phyloP scores from a whole-genome alignment of 2,888 invertebrate species.

The Sceliomorpha sp. region DNA sequence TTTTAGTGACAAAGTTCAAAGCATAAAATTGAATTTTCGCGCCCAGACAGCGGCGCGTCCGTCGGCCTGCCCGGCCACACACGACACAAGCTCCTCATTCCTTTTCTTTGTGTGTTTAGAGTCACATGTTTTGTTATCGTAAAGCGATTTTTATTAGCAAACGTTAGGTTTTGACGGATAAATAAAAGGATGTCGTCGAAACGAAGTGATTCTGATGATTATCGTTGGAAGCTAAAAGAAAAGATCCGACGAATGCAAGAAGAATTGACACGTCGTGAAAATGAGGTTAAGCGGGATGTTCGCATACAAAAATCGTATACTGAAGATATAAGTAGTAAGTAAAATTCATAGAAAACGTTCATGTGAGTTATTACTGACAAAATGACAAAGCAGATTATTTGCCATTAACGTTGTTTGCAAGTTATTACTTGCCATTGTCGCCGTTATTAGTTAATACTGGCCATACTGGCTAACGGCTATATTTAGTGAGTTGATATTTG shows the following conservation, averaged over 20 bases:
- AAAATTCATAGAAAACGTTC: not conserved
- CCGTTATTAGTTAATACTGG: too few relatives aligned
- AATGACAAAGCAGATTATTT: not conserved
- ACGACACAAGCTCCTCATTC: too few relatives aligned
- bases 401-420: not conserved
- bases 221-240: not conserved
- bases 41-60: too few relatives aligned
- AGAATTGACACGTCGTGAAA: not conserved
- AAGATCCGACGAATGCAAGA: not conserved
- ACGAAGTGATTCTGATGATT: not conserved
- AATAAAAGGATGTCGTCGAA: not conserved
- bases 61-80: too few relatives aligned
- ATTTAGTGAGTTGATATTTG: too few relatives aligned
- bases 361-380: not conserved
- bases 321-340: not conserved
- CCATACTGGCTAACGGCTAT: too few relatives aligned
- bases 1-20: too few relatives aligned
- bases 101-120: not conserved
- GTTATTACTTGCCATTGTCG: not conserved
- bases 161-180: too few relatives aligned
- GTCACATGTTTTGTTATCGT: too few relatives aligned
- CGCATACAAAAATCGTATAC: not conserved
- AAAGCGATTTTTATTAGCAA: too few relatives aligned
- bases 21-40: too few relatives aligned
- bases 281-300: not conserved